Conservation (phyloP, 1,140 invertebrate genomes). For the Saccostrea glomerata region DNA sequence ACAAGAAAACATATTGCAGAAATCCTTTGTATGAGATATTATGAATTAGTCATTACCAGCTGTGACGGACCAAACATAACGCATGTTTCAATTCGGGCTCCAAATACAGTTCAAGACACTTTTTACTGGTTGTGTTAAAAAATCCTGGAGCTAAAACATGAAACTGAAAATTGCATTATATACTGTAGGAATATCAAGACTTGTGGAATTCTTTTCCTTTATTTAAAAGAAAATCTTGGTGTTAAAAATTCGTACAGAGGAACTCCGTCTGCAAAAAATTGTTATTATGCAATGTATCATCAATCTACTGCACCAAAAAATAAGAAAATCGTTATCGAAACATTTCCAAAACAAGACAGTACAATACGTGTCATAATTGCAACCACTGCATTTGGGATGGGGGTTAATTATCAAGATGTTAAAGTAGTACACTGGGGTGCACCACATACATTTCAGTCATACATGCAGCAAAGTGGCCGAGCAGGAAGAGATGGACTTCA, state of each 20-base stretch:
- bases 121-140: constrained; percentile 5
- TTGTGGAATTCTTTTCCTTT: neutral
- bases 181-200: constrained; percentile 27
- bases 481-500: constrained; percentile 37
- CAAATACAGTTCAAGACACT: neutral
- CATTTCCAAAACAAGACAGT: constrained; percentile 31
- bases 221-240: neutral
- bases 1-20: neutral
- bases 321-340: constrained; percentile 11
- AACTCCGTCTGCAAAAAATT: constrained; percentile 11
- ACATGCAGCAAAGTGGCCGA: constrained; percentile 42
- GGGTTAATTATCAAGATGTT: constrained; percentile 25
- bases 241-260: neutral
- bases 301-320: neutral
- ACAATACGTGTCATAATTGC: neutral
- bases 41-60: neutral
- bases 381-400: constrained; percentile 44
- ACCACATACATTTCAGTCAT: constrained; percentile 39
- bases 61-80: constrained; percentile 25
- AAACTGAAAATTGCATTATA: constrained; percentile 5
- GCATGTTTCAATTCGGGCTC: neutral
- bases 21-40: constrained; percentile 3
- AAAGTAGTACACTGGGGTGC: constrained; percentile 31
- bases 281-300: constrained; percentile 14
- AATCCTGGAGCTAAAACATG: neutral